Base-by-base conservation (phyloP, 2,797 vertebrate genomes). In the Sitta carolinensis region DNA sequence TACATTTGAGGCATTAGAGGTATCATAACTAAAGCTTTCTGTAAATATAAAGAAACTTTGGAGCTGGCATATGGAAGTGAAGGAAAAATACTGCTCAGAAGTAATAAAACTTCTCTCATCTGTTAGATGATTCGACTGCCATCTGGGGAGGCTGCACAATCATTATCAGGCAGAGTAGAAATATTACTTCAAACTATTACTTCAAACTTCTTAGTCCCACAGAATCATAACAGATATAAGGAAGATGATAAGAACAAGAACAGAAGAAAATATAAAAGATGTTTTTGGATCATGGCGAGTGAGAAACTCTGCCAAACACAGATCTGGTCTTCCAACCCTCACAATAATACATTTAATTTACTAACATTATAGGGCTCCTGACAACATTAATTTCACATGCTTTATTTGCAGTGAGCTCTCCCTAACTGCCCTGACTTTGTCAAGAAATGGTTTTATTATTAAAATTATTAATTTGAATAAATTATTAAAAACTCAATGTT, bases 181-280 rank as follows among this genome's bases (percentile, higher is more conserved):
- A 43, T 51, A 87, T 13, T 74, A 48, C 27, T 86, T 40, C 34
- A 75, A 73, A 18, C 8, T 76, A 87, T 13, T 74, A 48, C 27
- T 86, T 40, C 34, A 75, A 73, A 18, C 8, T 76, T 34, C 59
- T 64, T 81, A 94, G 83, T 64, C n/a, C 32, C 48, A 91, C 34
- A 81, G 47, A 95, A 91, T 96, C 62, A 72, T 84, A 61, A 89
- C 5, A 27, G 70, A 96, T 95, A 96, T 84, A 94, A 63, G 66
- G 86, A 94, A 88, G 66, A n/a, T 92, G 92, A 91, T 96, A 95
- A 91, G 61, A 64, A 58, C 34, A 85, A 91, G 17, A 50, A 91
- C 67, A 81, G 91, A 95, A 96, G 74, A 95, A 97, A 95, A 90
- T 48, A 93, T 82, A 88, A 94, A 97, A 94, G 27, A 29, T 4